Conservation (phyloP, 2,113 vertebrate species). For the Callipepla squamata region DNA sequence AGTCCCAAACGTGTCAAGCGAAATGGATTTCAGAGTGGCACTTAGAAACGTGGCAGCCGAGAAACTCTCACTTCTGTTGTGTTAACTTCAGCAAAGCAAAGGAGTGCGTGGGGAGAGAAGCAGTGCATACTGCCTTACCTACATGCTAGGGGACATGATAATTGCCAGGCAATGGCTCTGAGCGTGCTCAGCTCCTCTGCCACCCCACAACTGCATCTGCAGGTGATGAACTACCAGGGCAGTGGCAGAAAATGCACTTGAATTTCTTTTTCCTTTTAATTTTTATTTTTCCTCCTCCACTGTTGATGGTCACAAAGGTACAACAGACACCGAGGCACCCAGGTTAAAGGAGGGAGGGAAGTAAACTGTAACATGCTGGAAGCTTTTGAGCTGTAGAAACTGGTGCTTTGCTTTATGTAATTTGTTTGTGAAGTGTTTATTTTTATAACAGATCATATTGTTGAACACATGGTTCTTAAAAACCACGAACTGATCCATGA, state of each 20-base stretch:
- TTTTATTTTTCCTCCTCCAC: background rate
- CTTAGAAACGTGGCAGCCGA: background rate
- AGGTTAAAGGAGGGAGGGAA: constrained; percentile 10
- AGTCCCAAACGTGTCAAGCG: background rate
- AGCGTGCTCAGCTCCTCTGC: background rate
- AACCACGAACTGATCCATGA: background rate
- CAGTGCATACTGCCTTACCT: background rate
- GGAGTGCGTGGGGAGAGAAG: background rate
- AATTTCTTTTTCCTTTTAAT: background rate
- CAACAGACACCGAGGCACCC: constrained; percentile 21
- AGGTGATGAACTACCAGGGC: background rate
- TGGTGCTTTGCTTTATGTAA: constrained; percentile 68
- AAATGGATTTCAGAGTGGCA: background rate
- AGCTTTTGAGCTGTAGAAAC: constrained; percentile 71
- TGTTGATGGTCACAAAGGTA: constrained; percentile 15
- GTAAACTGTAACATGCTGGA: constrained; percentile 40
- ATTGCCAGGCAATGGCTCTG: background rate
- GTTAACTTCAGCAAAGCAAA: background rate
- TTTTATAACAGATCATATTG: constrained; percentile 67
- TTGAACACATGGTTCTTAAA: constrained; percentile 48
- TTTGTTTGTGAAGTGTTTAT: constrained; percentile 64
- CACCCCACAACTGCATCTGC: background rate
- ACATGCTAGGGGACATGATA: background rate
- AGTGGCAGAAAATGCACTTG: background rate
- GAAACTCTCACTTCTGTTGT: background rate